These are phyloP conservation scores for Alaudala cheleensis DNA, from an alignment of 2,113 vertebrate genomes.

Conservation along the genomic window DNA sequence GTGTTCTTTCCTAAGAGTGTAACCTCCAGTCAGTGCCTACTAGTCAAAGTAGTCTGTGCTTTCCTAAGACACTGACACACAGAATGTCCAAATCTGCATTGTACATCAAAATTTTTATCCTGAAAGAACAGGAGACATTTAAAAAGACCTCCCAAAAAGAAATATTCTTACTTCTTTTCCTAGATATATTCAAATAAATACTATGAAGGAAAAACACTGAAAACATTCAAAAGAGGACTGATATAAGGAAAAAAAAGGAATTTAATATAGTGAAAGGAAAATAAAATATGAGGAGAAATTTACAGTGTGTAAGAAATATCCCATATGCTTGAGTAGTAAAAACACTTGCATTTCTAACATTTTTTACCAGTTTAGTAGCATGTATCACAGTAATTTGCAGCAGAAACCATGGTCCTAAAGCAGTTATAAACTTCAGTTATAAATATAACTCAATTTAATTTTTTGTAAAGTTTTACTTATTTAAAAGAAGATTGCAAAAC, in stretches of 20 bases:
- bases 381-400: background rate
- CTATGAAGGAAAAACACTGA: background rate
- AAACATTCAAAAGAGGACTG: background rate
- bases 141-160: background rate
- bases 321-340: background rate
- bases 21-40: background rate
- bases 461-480: background rate
- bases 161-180: background rate
- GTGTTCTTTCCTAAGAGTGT: background rate
- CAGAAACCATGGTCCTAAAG: background rate
- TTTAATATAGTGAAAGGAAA: background rate
- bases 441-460: background rate
- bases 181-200: background rate
- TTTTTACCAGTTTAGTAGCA: background rate
- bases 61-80: background rate
- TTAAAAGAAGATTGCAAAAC: background rate
- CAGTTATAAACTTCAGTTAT: background rate
- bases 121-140: background rate
- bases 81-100: background rate
- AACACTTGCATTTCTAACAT: background rate
- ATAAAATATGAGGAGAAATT: background rate
- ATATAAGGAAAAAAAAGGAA: background rate
- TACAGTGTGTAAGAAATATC: background rate
- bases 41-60: background rate
- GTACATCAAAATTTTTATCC: background rate